These are phyloP conservation scores for Pelochelys cantorii DNA, from an alignment of 2,797 vertebrate genomes.

Conservation along the genomic window DNA sequence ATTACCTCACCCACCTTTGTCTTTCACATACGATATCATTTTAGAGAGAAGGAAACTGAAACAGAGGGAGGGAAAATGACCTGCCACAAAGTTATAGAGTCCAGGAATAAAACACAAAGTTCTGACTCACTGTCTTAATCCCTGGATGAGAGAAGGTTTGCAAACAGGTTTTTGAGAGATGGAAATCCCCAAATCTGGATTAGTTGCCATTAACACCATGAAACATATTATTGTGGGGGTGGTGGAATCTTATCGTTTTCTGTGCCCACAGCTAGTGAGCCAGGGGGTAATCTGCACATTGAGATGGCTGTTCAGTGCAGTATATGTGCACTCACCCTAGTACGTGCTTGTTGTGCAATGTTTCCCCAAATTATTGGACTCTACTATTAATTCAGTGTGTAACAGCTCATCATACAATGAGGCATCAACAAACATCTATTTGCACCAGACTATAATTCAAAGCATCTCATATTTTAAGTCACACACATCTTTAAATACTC, in stretches of 20 bases:
- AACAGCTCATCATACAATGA: conserved; percentile 2
- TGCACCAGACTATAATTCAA: conserved; percentile 25
- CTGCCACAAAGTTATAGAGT: not conserved
- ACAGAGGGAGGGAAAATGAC: not conserved
- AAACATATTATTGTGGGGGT: not conserved
- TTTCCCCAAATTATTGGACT: conserved; percentile 39
- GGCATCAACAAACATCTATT: not conserved
- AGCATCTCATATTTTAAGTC: conserved; percentile 29
- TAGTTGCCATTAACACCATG: conserved; percentile 26
- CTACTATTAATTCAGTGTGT: conserved; percentile 27
- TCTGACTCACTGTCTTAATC: not conserved
- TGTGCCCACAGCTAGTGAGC: not conserved
- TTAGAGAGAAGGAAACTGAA: not conserved
- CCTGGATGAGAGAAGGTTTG: not conserved
- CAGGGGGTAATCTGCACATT: conserved; percentile 5
- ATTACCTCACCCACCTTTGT: not conserved
- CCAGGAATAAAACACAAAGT: not conserved
- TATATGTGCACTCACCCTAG: conserved; percentile 44
- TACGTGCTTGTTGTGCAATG: conserved; percentile 42
- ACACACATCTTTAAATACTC: not conserved
- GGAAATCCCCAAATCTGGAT: conserved; percentile 39
- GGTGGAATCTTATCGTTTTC: conserved; percentile 39
- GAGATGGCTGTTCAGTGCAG: not conserved
- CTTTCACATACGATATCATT: not conserved
- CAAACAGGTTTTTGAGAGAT: not conserved